A percentile compares a stretch with the other conserved stretches of the same genome.
Conservation (phyloP, 2,113 vertebrate genomes). For the Eulemur macaco region DNA sequence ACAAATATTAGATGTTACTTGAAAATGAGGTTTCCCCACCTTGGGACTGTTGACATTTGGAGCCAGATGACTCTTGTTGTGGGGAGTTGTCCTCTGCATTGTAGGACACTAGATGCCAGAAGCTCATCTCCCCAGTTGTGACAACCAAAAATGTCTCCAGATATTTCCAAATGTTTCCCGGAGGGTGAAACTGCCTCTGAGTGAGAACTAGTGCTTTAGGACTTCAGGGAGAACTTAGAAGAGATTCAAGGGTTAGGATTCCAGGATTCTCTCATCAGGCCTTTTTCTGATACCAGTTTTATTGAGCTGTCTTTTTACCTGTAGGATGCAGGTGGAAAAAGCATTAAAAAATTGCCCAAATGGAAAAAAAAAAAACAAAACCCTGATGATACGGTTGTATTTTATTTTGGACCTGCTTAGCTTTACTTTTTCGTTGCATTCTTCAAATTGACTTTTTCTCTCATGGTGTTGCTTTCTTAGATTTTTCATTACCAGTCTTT, state of each 20-base stretch:
- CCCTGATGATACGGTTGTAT: not conserved
- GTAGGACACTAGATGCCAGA: not conserved
- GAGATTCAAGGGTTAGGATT: not conserved
- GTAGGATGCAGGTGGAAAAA: not conserved
- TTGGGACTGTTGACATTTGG: not conserved
- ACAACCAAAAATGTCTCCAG: not conserved
- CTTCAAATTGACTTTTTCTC: not conserved
- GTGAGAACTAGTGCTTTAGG: not conserved
- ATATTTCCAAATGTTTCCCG: not conserved
- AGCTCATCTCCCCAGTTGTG: not conserved
- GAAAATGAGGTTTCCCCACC: not conserved
- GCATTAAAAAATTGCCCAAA: not conserved
- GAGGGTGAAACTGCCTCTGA: not conserved
- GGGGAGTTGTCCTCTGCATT: not conserved
- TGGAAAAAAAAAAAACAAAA: not conserved
- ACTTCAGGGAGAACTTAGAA: not conserved
- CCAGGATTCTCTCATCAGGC: not conserved
- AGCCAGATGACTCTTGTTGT: not conserved
- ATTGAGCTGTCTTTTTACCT: not conserved
- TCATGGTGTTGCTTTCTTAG: conserved; percentile 77
- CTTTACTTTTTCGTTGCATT: not conserved
- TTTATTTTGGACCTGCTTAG: not conserved
- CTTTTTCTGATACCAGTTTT: not conserved
- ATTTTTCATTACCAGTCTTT: conserved; percentile 92
- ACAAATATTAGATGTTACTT: not conserved